Conservation (phyloP, 2,888 invertebrate species). For the Eupsilia transversa region DNA sequence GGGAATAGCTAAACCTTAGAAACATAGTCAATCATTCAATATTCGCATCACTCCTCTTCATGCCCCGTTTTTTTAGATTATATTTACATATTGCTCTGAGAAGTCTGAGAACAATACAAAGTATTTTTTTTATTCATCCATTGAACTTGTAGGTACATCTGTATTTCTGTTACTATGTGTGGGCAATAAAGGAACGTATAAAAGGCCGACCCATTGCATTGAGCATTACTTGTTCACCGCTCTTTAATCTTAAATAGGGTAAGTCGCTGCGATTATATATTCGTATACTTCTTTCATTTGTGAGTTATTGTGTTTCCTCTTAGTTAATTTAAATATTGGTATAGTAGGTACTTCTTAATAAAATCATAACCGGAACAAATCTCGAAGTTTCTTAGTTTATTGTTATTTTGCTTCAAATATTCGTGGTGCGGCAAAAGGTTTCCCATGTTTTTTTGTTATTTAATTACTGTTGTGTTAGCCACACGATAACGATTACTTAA, state of each 20-base stretch:
- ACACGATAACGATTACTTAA: neutral
- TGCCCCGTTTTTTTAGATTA: constrained; percentile 2
- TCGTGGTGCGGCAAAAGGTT: neutral
- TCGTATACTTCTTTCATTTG: neutral
- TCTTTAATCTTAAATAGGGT: constrained; percentile 44
- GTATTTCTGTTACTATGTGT: neutral
- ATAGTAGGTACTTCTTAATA: neutral
- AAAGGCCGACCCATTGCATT: constrained; percentile 33
- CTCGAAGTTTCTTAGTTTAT: neutral
- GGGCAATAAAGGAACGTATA: constrained; percentile 36
- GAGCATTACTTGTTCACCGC: constrained; percentile 34
- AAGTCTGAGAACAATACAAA: constrained; percentile 8
- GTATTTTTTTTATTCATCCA: constrained; percentile 8
- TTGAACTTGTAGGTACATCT: neutral
- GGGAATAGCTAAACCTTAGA: neutral
- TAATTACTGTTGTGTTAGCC: neutral
- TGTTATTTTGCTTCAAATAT: constrained; percentile 1
- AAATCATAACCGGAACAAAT: constrained; percentile 20
- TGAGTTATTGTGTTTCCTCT: neutral
- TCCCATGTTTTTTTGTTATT: constrained; percentile 4
- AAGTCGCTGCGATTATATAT: constrained; percentile 29
- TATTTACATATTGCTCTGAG: neutral
- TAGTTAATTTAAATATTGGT: neutral
- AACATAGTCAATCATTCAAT: neutral
- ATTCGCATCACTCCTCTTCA: constrained; percentile 1